phyloP scores from a whole-genome alignment of 1,140 invertebrate species.

The Cotesia typhae region DNA sequence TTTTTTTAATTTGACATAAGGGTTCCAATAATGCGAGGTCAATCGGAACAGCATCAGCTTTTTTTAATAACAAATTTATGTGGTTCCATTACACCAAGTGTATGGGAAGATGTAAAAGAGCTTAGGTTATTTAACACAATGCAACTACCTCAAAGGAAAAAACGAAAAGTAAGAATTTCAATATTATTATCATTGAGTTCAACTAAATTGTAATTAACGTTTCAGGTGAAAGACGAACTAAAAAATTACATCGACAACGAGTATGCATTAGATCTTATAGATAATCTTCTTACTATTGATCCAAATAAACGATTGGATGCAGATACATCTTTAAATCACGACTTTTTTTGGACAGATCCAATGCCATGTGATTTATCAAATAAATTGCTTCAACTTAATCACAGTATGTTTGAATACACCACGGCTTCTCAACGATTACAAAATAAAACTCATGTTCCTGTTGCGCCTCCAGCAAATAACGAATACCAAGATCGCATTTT shows the following conservation, averaged over 20 bases:
- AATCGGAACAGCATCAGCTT: conserved; percentile 95
- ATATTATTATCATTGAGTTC: not conserved
- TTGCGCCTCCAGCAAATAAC: not conserved
- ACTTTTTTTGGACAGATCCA: conserved; percentile 98
- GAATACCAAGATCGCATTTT: conserved; percentile 6
- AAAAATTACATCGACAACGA: conserved; percentile 93
- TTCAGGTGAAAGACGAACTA: conserved; percentile 82
- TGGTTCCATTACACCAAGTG: conserved; percentile 92
- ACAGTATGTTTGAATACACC: conserved; percentile 83
- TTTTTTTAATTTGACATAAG: not conserved
- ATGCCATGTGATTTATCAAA: conserved; percentile 90
- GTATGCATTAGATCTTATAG: conserved; percentile 91
- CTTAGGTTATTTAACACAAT: conserved; percentile 92
- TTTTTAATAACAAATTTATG: conserved; percentile 95
- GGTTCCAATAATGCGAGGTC: conserved; percentile 85
- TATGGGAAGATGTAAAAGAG: conserved; percentile 94
- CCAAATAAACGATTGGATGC: conserved; percentile 90
- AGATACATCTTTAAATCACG: conserved; percentile 94
- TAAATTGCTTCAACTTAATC: conserved; percentile 92
- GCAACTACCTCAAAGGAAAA: conserved; percentile 90
- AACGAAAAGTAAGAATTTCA: conserved; percentile 73
- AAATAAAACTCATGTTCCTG: not conserved
- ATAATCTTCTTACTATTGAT: conserved; percentile 91
- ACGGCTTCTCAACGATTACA: not conserved
- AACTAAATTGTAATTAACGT: conserved; percentile 26